These are phyloP conservation scores for Macrochelys suwanniensis DNA, from an alignment of 2,797 vertebrate species.

Conservation along the genomic window DNA sequence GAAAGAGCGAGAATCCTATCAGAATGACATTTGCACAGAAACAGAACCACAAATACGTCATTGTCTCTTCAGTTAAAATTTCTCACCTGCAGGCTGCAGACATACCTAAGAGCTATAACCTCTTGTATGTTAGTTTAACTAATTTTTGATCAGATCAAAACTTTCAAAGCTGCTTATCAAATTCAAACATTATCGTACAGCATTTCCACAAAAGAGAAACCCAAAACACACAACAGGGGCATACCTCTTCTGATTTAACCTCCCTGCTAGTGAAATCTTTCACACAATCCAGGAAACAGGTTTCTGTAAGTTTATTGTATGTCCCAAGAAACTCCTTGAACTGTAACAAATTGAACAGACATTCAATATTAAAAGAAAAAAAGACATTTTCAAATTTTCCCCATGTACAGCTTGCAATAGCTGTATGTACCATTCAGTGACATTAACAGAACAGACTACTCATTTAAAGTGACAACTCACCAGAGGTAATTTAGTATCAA, in stretches of 20 bases:
- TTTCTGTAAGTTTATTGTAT: slow-evolving; percentile 98
- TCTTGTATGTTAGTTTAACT: background rate
- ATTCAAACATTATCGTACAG: background rate
- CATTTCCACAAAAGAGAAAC: background rate
- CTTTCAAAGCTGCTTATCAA: background rate
- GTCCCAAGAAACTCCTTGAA: slow-evolving; percentile 98
- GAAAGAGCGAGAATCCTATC: background rate
- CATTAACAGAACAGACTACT: background rate
- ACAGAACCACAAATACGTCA: background rate
- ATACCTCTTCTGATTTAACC: slow-evolving; percentile 94
- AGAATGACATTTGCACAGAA: background rate
- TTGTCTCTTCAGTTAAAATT: background rate
- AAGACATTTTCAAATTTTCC: background rate
- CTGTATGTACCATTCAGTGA: background rate
- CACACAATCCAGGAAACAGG: slow-evolving; percentile 97
- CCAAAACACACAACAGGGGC: slow-evolving; percentile 15
- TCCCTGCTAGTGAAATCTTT: slow-evolving; percentile 97
- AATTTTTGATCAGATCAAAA: background rate
- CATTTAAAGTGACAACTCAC: background rate
- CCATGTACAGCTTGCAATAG: background rate
- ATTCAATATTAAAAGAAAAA: background rate
- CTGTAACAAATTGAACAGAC: slow-evolving; percentile 76
- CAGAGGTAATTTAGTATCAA: background rate
- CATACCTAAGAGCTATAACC: background rate
- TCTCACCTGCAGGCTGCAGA: background rate